Conservation (phyloP, 2,888 invertebrate species). For the Tolmerus cingulatus region DNA sequence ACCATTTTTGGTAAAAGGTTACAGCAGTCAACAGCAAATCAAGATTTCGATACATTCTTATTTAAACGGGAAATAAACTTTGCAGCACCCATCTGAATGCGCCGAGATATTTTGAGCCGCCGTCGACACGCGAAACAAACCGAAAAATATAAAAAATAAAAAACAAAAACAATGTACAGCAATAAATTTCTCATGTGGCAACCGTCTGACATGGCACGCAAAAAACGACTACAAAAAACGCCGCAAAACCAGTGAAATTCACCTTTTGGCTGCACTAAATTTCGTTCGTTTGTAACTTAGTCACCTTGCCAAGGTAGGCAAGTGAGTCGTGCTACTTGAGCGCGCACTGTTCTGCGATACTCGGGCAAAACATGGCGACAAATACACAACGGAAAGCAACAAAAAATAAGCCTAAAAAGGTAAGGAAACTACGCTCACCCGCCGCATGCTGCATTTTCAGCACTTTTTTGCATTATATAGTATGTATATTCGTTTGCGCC, state of each 20-base stretch:
- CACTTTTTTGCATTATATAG: background rate
- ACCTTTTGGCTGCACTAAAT: conserved; percentile 23
- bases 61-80: background rate
- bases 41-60: background rate
- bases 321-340: conserved; percentile 28
- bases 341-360: background rate
- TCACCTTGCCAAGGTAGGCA: conserved; percentile 38
- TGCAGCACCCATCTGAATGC: background rate
- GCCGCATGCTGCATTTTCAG: background rate
- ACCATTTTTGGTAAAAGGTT: background rate
- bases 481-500: background rate
- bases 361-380: background rate
- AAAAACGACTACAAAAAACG: background rate
- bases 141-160: background rate
- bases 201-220: background rate
- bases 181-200: background rate
- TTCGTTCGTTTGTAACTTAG: conserved; percentile 2
- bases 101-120: background rate
- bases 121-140: background rate
- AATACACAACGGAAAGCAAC: background rate
- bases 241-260: background rate
- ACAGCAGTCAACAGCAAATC: background rate
- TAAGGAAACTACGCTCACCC: background rate
- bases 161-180: background rate
- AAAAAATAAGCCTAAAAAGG: background rate